These are phyloP conservation scores for Labrus mixtus DNA, from an alignment of 2,113 vertebrate genomes.

Conservation along the genomic window DNA sequence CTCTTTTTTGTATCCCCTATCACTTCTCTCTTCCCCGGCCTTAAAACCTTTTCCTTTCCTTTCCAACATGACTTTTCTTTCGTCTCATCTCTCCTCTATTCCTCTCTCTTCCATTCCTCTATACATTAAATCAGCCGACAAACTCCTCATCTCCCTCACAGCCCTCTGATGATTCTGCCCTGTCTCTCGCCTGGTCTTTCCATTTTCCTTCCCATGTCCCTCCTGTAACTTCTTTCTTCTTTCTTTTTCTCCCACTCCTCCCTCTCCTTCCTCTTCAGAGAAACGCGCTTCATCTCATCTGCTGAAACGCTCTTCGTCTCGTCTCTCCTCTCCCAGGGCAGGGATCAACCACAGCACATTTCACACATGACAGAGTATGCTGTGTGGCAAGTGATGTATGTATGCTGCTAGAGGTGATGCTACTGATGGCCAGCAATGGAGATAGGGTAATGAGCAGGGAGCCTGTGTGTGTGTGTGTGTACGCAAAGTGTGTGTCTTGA, in stretches of 20 bases:
- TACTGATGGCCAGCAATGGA: slow-evolving; percentile 65
- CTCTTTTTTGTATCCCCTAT: background rate
- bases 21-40: slow-evolving; percentile 14
- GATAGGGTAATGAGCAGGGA: slow-evolving; percentile 61
- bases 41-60: slow-evolving; percentile 21
- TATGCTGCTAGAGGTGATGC: slow-evolving; percentile 54
- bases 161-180: slow-evolving; percentile 54
- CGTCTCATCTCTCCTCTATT: slow-evolving; percentile 15
- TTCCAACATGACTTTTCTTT: slow-evolving; percentile 30
- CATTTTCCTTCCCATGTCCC: slow-evolving; percentile 13
- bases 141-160: slow-evolving; percentile 25
- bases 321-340: slow-evolving; percentile 68
- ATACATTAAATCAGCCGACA: slow-evolving; percentile 45
- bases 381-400: slow-evolving; percentile 71
- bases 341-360: slow-evolving; percentile 77
- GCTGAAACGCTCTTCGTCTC: slow-evolving; percentile 62
- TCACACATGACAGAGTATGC: slow-evolving; percentile 75
- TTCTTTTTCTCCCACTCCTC: slow-evolving; percentile 1
- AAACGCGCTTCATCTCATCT: slow-evolving; percentile 60
- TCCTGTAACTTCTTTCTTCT: background rate
- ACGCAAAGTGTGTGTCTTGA: slow-evolving; percentile 4
- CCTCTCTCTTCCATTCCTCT: background rate
- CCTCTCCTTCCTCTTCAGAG: slow-evolving; percentile 44
- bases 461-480: slow-evolving; percentile 32
- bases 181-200: slow-evolving; percentile 15